Conservation (phyloP, 2,113 vertebrate genomes). For the Gnathonemus longibarbis region DNA sequence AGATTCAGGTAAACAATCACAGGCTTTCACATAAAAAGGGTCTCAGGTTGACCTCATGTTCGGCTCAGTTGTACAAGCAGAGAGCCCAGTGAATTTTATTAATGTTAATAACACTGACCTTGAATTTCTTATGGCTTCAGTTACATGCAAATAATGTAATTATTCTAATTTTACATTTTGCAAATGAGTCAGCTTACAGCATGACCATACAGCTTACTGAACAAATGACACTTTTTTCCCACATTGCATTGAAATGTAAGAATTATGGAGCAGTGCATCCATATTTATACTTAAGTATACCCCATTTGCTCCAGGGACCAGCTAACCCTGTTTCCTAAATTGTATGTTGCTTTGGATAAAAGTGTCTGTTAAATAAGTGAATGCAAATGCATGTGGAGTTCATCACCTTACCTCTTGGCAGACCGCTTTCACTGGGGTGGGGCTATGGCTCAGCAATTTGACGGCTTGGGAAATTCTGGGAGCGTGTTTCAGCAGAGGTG, state of each 20-base stretch:
- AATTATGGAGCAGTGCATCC: background rate
- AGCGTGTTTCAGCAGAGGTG: background rate
- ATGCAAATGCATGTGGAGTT: background rate
- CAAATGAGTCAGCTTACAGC: background rate
- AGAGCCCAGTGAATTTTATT: background rate
- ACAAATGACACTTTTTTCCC: background rate
- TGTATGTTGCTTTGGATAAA: background rate
- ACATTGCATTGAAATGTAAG: background rate
- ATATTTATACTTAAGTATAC: background rate
- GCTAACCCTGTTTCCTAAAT: background rate
- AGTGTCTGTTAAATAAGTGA: background rate
- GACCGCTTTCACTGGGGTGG: background rate
- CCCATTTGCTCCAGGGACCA: background rate
- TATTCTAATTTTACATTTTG: background rate
- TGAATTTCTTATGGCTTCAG: background rate
- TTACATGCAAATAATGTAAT: background rate
- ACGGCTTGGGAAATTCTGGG: background rate
- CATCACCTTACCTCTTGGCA: background rate
- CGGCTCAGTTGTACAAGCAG: no score
- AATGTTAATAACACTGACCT: background rate
- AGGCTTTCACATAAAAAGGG: background rate
- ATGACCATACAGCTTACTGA: background rate
- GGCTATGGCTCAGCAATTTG: background rate
- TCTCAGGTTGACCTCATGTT: background rate
- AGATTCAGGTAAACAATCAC: slow-evolving; percentile 17